These are phyloP conservation scores for Zonotrichia albicollis DNA, from an alignment of 2,797 vertebrate genomes.

Conservation along the genomic window DNA sequence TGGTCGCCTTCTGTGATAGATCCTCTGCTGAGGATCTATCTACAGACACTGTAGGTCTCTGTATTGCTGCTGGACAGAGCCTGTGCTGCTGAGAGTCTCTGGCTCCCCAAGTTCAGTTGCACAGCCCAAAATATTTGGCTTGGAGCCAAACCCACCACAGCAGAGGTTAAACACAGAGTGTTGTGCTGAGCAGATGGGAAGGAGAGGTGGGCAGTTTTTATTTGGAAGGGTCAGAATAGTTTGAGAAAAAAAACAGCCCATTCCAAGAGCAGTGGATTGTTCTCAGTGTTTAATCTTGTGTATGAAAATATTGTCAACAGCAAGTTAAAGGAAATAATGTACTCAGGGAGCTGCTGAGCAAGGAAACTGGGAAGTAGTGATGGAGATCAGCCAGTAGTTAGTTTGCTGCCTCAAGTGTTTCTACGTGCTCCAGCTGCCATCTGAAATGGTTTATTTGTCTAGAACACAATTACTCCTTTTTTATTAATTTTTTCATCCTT, in stretches of 20 bases:
- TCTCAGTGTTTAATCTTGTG: neutral
- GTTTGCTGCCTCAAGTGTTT: neutral
- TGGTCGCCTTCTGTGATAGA: neutral
- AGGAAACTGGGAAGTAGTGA: neutral
- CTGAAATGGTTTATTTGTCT: neutral
- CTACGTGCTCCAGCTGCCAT: neutral
- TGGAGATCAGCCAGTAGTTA: neutral
- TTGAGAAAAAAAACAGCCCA: neutral
- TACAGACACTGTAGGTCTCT: neutral
- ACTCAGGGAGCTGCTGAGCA: neutral
- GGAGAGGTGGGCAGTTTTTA: neutral
- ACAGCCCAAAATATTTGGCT: fast-evolving
- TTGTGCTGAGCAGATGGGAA: neutral
- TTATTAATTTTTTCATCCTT: neutral
- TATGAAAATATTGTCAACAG: neutral
- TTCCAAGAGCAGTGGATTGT: neutral
- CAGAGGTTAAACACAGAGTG: neutral
- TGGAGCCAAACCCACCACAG: neutral
- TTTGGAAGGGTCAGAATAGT: neutral
- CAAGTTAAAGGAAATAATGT: neutral
- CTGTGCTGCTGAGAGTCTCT: neutral
- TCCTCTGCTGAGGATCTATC: neutral
- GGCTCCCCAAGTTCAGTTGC: neutral
- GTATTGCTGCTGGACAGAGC: neutral
- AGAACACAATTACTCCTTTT: neutral